Evolutionary conservation across 2,888 invertebrate species (phyloP), one percentile per base, ranked within the genome.

Genomic region (Oegoconia quadripuncta): DNA sequence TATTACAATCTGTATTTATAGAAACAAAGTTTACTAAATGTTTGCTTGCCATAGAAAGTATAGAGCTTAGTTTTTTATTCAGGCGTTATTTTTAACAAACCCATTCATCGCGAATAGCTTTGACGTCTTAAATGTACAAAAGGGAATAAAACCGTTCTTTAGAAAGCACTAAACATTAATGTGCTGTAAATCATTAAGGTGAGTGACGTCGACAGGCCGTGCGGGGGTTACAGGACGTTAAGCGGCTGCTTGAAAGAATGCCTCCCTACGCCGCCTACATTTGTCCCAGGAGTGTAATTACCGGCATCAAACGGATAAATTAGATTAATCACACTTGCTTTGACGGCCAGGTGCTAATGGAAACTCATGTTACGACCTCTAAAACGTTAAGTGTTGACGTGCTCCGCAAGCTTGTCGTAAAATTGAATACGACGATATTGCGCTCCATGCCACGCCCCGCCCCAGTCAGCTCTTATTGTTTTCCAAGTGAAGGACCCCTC

Each of bases 261-360:
- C 52, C 46, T 43, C 52, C 48, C 50, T 44, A 44, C 42, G 34
- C 59, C 55, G 46, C 55, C 58, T 54, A 55, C 58, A 61, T 62
- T 64, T 57, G 51, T 64, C 60, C 64, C 54, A 50, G 66, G 63
- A 66, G 69, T 48, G 62, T 73, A 73, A 80, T 78, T 74, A 62
- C 69, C 62, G 52, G 61, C 67, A 65, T 68, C 61, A 70, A 74
- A 73, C 67, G 69, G 72, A 77, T 71, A 74, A 77, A 82, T 81
- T 75, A 72, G 68, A 83, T 80, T 80, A 76, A 79, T 80, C 67
- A 72, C 68, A 68, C 68, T 73, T 61, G 67, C 69, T 70, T 67
- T 72, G 64, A 68, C 66, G 70, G 68, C 66, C 70, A 73, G 74
- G 73, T 77, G 74, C 65, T 80, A 76, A 83, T 75, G 71, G 73